A percentile compares a stretch with the other conserved stretches of the same genome.
Evolutionary conservation across 2,888 invertebrate genomes (phyloP).

Genomic region (Diloba caeruleocephala): DNA sequence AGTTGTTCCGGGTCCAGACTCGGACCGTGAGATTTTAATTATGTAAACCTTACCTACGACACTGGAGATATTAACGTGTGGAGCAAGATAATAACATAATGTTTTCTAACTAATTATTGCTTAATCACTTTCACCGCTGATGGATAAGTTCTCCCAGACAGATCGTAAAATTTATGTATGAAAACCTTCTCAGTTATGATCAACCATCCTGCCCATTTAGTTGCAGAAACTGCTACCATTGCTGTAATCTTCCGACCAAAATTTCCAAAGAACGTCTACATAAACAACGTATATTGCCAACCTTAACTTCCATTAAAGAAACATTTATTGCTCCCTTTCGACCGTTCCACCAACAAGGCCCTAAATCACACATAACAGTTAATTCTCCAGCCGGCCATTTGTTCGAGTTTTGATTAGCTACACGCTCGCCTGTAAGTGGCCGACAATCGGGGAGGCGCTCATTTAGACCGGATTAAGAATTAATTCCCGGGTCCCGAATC

Average conservation of each 20-base stretch:
- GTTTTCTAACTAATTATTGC: too few species aligned
- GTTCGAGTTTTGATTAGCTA: conserved; percentile 59
- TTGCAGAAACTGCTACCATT: background rate
- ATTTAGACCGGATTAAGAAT: conserved; percentile 69
- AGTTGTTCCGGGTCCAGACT: too few species aligned
- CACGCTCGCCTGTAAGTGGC: conserved; percentile 58
- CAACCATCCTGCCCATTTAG: too few species aligned
- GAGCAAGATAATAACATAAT: too few species aligned
- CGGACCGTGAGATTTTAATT: too few species aligned
- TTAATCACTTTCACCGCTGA: too few species aligned
- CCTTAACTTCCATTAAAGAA: conserved; percentile 51
- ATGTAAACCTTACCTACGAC: too few species aligned
- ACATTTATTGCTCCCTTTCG: conserved; percentile 49
- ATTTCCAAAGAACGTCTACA: conserved; percentile 31
- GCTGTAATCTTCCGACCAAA: conserved; percentile 16
- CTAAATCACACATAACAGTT: conserved; percentile 52
- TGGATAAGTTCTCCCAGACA: too few species aligned
- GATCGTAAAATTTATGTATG: too few species aligned
- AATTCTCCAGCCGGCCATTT: conserved; percentile 52
- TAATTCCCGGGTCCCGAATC: conserved; percentile 64
- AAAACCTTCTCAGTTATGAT: too few species aligned
- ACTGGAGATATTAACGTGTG: too few species aligned
- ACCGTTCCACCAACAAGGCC: conserved; percentile 40
- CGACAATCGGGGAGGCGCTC: conserved; percentile 62
- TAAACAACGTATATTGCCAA: conserved; percentile 37